Percentiles rank a stretch among this genome's conserved stretches.
Conservation (phyloP, 2,888 invertebrate genomes). For the Leuctra nigra region DNA sequence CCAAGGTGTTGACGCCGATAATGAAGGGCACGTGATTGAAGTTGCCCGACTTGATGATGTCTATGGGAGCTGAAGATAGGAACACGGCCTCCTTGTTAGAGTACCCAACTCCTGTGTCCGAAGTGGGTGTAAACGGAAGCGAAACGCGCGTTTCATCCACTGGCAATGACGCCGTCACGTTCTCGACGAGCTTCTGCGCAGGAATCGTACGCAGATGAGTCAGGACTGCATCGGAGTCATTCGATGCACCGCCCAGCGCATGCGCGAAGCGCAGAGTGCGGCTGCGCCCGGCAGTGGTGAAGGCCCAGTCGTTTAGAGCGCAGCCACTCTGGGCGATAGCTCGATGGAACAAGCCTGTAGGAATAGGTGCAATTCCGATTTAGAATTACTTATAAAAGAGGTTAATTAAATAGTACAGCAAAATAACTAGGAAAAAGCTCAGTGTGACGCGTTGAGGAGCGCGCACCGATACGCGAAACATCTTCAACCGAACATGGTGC, state of each 20-base stretch:
- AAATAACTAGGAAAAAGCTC: too few species aligned
- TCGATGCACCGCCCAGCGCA: conserved; percentile 21
- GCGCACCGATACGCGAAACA: too few species aligned
- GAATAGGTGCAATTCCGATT: too few species aligned
- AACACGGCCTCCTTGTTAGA: conserved; percentile 20
- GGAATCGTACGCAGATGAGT: conserved; percentile 19
- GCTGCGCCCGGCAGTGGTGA: background rate
- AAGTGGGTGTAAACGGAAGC: background rate
- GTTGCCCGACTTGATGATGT: conserved; percentile 29
- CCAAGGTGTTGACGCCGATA: conserved; percentile 25
- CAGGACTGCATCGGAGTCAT: conserved; percentile 20
- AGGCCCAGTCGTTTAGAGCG: too few species aligned
- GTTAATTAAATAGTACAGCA: too few species aligned
- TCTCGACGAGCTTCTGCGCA: conserved; percentile 15
- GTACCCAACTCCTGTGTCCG: conserved; percentile 33
- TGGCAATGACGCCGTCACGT: background rate
- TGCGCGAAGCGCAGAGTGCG: conserved; percentile 18
- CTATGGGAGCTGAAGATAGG: conserved; percentile 27
- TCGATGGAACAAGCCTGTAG: too few species aligned
- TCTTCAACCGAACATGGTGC: too few species aligned
- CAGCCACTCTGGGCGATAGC: too few species aligned
- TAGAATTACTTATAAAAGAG: too few species aligned
- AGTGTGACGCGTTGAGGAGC: too few species aligned
- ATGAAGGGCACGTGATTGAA: conserved; percentile 32
- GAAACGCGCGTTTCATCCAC: background rate